These are phyloP conservation scores for Prorops nasuta DNA, from an alignment of 1,140 invertebrate species.

Conservation along the genomic window DNA sequence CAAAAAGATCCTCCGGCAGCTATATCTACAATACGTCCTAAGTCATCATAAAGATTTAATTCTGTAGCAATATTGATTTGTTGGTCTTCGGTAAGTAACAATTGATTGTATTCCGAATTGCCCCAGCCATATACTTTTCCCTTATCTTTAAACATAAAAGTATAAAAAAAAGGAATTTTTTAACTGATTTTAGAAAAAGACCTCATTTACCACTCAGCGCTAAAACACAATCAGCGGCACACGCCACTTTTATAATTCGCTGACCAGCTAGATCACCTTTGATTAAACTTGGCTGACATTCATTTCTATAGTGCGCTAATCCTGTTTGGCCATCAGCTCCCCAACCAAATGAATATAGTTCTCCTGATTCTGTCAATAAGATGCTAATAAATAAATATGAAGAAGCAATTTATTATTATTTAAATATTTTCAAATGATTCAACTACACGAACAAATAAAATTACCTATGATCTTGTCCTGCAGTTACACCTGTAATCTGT, in stretches of 20 bases:
- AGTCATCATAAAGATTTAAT: constrained; percentile 60
- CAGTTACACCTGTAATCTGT: constrained; percentile 64
- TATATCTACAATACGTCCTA: constrained; percentile 79
- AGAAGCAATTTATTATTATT: too few species aligned
- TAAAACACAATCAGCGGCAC: constrained; percentile 81
- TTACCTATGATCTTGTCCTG: constrained; percentile 85
- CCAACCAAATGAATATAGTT: constrained; percentile 89
- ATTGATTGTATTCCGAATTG: constrained; percentile 90
- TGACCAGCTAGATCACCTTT: constrained; percentile 82
- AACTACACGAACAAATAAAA: constrained; percentile 15
- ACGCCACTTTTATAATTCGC: constrained; percentile 79
- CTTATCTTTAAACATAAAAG: constrained; percentile 64
- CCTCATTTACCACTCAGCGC: constrained; percentile 75
- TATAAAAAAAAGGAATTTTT: background rate
- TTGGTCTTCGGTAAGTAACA: constrained; percentile 55
- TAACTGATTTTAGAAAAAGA: constrained; percentile 1
- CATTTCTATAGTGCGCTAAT: constrained; percentile 68
- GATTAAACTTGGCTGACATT: constrained; percentile 62
- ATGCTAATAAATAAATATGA: constrained; percentile 59
- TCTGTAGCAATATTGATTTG: constrained; percentile 72
- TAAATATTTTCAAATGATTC: background rate
- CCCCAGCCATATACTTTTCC: constrained; percentile 97
- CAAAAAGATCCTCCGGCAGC: constrained; percentile 87
- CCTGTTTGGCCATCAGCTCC: constrained; percentile 95
- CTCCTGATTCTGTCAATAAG: constrained; percentile 76